These are phyloP conservation scores for Eumerus sabulonum DNA, from an alignment of 2,888 invertebrate genomes.

Conservation along the genomic window DNA sequence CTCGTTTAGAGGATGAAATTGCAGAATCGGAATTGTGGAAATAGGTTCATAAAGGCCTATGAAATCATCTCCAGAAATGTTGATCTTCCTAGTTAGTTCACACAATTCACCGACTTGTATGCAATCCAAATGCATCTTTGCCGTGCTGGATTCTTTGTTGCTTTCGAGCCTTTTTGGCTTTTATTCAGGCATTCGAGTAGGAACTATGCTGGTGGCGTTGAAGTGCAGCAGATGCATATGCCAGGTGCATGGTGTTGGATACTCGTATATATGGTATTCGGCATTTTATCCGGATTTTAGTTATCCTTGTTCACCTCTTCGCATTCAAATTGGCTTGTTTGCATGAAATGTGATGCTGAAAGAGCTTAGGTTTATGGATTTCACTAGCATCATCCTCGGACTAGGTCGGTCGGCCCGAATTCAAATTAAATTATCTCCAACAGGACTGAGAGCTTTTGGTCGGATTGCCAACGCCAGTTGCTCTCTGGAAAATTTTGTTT, in stretches of 20 bases:
- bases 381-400: no score
- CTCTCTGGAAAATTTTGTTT: neutral
- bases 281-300: no score
- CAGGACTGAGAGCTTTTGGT: neutral
- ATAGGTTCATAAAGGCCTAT: conserved; percentile 55
- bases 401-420: conserved; percentile 11
- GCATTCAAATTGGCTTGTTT: no score
- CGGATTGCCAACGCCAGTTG: conserved; percentile 31
- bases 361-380: no score
- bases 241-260: neutral
- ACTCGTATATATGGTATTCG: no score
- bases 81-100: no score
- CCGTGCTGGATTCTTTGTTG: no score
- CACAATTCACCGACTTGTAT: no score
- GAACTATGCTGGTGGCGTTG: conserved; percentile 1
- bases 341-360: no score
- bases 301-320: no score
- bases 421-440: conserved; percentile 43
- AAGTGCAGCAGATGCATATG: conserved; percentile 2
- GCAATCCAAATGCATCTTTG: no score
- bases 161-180: no score
- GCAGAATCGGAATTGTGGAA: conserved; percentile 53
- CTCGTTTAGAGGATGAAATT: conserved; percentile 28
- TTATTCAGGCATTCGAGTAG: conserved; percentile 5
- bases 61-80: conserved; percentile 34